These are phyloP conservation scores for Taphrorychus bicolor DNA, from an alignment of 2,888 invertebrate genomes.

Conservation along the genomic window DNA sequence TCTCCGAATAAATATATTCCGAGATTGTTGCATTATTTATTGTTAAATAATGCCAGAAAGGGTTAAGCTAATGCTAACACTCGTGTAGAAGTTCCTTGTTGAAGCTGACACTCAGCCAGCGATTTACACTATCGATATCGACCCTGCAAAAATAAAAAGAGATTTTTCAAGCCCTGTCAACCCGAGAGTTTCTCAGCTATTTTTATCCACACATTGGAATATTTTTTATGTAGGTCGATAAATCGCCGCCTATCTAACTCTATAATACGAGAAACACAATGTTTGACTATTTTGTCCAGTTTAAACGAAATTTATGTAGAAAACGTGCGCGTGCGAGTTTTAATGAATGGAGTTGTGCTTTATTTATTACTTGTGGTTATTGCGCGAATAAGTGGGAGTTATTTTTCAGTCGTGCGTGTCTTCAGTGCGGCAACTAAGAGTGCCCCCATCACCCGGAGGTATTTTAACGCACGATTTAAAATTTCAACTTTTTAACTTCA, in stretches of 20 bases:
- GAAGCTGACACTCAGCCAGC: not conserved
- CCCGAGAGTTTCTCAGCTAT: not conserved
- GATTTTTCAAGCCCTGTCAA: conserved; percentile 4
- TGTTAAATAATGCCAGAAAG: too few species aligned
- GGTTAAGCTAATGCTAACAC: too few species aligned
- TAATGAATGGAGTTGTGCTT: not conserved
- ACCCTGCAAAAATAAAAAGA: conserved; percentile 2
- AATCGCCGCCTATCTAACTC: not conserved
- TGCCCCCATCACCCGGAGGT: too few species aligned
- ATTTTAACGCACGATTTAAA: too few species aligned
- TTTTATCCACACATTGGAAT: not conserved
- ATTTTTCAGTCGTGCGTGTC: not conserved
- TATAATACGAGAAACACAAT: not conserved
- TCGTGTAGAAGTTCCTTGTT: not conserved
- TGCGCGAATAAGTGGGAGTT: not conserved
- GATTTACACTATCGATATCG: not conserved
- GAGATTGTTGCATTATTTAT: too few species aligned
- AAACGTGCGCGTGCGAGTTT: not conserved
- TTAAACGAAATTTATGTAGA: not conserved
- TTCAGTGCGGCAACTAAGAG: not conserved
- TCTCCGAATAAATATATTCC: not conserved
- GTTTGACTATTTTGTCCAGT: not conserved
- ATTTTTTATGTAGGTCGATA: not conserved
- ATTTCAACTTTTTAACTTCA: not conserved
- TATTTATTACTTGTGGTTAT: not conserved